Evolutionary conservation across 2,113 vertebrate species (phyloP).

Genomic region (Mirounga angustirostris): DNA sequence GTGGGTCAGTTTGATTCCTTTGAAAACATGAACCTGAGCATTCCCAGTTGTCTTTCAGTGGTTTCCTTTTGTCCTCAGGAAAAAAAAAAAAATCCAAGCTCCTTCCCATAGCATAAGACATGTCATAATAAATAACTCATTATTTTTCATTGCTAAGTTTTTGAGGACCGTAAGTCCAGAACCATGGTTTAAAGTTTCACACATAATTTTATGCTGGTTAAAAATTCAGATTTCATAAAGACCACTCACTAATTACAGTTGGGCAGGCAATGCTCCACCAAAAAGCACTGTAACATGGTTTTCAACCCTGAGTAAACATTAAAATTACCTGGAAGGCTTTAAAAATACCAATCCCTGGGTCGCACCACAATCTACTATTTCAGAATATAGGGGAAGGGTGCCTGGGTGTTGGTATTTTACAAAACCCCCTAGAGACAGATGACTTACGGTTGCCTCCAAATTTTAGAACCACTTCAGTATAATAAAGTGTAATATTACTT

Average conservation of each 20-base stretch:
- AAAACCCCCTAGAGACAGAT: not conserved
- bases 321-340: not conserved
- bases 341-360: not conserved
- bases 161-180: not conserved
- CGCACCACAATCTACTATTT: not conserved
- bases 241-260: not conserved
- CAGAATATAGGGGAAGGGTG: not conserved
- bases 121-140: not conserved
- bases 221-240: not conserved
- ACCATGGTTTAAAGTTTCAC: not conserved
- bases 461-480: constrained; percentile 36
- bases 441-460: not conserved
- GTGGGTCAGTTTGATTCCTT: not conserved
- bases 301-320: not conserved
- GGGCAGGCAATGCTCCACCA: not conserved
- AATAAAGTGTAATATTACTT: not conserved
- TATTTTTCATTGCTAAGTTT: not conserved
- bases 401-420: not conserved
- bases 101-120: not conserved
- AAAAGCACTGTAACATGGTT: not conserved
- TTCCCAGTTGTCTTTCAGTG: not conserved
- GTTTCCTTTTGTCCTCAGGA: not conserved
- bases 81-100: not conserved
- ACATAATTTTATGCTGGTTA: not conserved
- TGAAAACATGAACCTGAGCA: not conserved